phyloP scores from a whole-genome alignment of 2,797 vertebrate species.

The Limosa lapponica region DNA sequence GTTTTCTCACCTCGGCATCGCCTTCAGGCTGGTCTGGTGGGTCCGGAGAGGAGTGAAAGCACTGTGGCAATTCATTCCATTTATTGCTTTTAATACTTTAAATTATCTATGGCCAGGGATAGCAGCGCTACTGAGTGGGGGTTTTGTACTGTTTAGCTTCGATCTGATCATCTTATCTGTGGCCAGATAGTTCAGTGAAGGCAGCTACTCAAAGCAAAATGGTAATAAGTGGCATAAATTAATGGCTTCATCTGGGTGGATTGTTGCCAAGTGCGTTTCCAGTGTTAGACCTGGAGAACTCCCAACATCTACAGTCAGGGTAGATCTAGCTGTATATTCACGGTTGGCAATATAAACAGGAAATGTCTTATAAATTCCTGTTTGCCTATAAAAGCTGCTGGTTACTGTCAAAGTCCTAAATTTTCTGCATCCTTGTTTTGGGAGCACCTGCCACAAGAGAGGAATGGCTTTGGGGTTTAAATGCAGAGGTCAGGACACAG shows the following conservation, averaged over 20 bases:
- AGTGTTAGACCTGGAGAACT: not conserved
- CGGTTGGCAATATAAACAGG: not conserved
- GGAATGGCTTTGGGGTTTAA: not conserved
- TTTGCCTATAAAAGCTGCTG: not conserved
- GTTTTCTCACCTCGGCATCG: not conserved
- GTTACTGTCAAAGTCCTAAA: not conserved
- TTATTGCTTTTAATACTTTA: not conserved
- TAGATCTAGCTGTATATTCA: not conserved
- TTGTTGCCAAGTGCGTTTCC: not conserved
- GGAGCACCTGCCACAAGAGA: not conserved
- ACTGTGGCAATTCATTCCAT: not conserved
- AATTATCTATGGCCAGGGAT: not conserved
- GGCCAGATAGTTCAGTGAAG: not conserved
- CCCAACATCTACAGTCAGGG: not conserved
- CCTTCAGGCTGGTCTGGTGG: slow-evolving; percentile 21
- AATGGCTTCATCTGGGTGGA: not conserved
- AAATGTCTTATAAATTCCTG: not conserved
- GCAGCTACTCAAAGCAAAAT: not conserved
- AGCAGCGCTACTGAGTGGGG: not conserved
- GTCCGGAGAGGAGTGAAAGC: slow-evolving; percentile 43
- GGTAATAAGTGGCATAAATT: not conserved
- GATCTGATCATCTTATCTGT: not conserved
- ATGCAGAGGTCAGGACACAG: rapidly evolving
- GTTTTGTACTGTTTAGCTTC: not conserved
- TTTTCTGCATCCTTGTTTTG: not conserved